phyloP scores from a whole-genome alignment of 2,888 invertebrate genomes.

The Plutella xylostella region DNA sequence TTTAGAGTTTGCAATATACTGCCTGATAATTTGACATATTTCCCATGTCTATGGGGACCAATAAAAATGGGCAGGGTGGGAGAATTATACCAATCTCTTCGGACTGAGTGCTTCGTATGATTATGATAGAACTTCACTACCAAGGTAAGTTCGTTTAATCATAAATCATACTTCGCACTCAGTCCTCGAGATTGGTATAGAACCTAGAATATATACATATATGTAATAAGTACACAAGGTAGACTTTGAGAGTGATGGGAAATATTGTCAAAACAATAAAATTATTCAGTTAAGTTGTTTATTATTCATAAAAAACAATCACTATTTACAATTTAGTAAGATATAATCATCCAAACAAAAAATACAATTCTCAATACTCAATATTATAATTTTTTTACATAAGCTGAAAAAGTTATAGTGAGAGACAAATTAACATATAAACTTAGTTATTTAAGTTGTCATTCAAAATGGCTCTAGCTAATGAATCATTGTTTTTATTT shows the following conservation, averaged over 20 bases:
- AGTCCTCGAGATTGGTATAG: too few relatives aligned
- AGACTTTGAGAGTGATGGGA: too few relatives aligned
- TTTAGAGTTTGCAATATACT: too few relatives aligned
- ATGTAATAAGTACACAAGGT: too few relatives aligned
- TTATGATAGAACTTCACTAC: not conserved
- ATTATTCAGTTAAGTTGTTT: too few relatives aligned
- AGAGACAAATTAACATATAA: not conserved
- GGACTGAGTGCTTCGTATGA: not conserved
- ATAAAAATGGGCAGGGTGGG: not conserved
- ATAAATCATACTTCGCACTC: too few relatives aligned
- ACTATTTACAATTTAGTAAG: not conserved
- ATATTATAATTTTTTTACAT: not conserved
- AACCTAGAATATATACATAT: too few relatives aligned
- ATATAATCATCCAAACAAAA: not conserved
- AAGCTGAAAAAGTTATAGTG: not conserved
- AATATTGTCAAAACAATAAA: too few relatives aligned
- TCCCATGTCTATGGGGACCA: too few relatives aligned
- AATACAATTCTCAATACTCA: not conserved
- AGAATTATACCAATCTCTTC: not conserved
- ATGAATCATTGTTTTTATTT: not conserved
- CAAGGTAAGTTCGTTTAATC: not conserved
- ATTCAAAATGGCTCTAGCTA: not conserved
- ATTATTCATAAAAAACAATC: not conserved
- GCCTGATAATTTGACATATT: too few relatives aligned
- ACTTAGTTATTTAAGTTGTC: too few relatives aligned